These are phyloP conservation scores for Drosophila gunungcola DNA, from an alignment of 1,140 invertebrate genomes.

Conservation along the genomic window DNA sequence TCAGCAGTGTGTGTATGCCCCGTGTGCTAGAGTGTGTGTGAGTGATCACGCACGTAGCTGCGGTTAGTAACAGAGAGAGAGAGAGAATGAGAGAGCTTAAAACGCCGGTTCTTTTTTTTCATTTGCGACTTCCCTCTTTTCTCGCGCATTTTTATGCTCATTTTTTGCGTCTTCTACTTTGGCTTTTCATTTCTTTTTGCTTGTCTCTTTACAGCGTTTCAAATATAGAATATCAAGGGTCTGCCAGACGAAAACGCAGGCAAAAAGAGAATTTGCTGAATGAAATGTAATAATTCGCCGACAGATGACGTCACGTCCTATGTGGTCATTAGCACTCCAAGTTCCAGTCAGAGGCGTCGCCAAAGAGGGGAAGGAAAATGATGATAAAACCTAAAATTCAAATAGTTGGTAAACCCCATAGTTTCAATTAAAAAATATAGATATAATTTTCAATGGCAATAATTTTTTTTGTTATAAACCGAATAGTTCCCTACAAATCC, in stretches of 20 bases:
- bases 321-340: slow-evolving; percentile 70
- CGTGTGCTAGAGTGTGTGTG: slow-evolving; percentile 39
- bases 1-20: slow-evolving; percentile 36
- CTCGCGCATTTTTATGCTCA: slow-evolving; percentile 23
- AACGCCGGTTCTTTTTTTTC: slow-evolving; percentile 76
- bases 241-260: slow-evolving; percentile 58
- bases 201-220: slow-evolving; percentile 77
- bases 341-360: slow-evolving; percentile 2
- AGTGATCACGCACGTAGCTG: slow-evolving; percentile 72
- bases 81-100: slow-evolving; percentile 50
- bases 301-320: slow-evolving; percentile 74
- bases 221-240: slow-evolving; percentile 84
- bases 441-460: not conserved
- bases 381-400: no score
- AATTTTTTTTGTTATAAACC: not conserved
- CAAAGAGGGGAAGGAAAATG: not conserved
- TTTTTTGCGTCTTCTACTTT: slow-evolving; percentile 51
- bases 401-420: no score
- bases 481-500: not conserved
- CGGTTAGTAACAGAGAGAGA: slow-evolving; percentile 70
- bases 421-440: no score
- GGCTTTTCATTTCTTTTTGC: slow-evolving; percentile 48
- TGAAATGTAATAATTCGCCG: slow-evolving; percentile 49
- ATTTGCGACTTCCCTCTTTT: slow-evolving; percentile 25
- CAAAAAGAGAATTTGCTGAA: slow-evolving; percentile 46